Evolutionary conservation across 2,797 vertebrate genomes (phyloP).

Genomic region (Phalanger gymnotis): DNA sequence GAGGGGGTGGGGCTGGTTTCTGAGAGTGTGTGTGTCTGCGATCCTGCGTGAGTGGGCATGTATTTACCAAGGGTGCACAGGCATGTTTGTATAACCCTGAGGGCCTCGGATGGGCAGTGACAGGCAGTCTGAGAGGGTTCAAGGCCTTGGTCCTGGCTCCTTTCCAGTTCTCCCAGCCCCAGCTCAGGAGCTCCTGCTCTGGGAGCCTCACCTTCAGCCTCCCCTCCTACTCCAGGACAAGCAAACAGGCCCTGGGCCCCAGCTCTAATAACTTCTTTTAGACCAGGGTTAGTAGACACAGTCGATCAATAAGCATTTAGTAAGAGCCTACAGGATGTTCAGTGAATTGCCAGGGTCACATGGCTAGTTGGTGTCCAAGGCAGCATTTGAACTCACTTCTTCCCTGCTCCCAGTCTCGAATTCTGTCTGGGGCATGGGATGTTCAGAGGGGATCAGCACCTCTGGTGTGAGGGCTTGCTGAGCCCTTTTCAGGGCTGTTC

Average conservation of each 20-base stretch:
- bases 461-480: not conserved
- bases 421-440: not conserved
- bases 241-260: not conserved
- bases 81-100: too few relatives aligned
- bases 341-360: not conserved
- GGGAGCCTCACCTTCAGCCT: not conserved
- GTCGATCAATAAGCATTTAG: not conserved
- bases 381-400: not conserved
- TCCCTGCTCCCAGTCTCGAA: not conserved
- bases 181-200: not conserved
- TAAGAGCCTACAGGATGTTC: not conserved
- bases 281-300: not conserved
- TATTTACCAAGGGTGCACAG: not conserved
- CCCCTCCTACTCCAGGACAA: not conserved
- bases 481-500: not conserved
- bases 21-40: not conserved
- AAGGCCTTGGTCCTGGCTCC: slow-evolving; percentile 44
- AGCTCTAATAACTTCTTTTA: not conserved
- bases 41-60: not conserved
- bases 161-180: not conserved
- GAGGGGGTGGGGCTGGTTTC: slow-evolving; percentile 55
- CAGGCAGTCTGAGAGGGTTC: slow-evolving; percentile 1
- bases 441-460: too few relatives aligned
- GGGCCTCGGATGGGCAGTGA: not conserved
- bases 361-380: not conserved